A percentile compares a stretch with the other conserved stretches of the same genome.
These are phyloP conservation scores for Molossus molossus DNA, from an alignment of 2,797 vertebrate species.

Conservation along the genomic window DNA sequence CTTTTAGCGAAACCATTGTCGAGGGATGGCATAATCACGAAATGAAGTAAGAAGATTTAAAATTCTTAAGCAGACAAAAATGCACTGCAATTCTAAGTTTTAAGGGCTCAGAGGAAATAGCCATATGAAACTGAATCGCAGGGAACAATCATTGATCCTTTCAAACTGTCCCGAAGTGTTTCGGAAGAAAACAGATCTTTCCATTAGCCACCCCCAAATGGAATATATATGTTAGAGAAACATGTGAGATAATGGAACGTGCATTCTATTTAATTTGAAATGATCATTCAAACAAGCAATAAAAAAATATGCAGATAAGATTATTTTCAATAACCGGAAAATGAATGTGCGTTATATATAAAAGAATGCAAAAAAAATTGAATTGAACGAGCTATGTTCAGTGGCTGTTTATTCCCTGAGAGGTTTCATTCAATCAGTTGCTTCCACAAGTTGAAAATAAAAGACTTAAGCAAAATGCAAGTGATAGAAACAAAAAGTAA, in stretches of 20 bases:
- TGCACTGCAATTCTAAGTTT: conserved; percentile 44
- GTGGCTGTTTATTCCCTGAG: not conserved
- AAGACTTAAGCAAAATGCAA: not conserved
- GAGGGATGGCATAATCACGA: conserved; percentile 69
- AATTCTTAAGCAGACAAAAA: conserved; percentile 74
- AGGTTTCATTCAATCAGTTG: not conserved
- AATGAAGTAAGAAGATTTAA: conserved; percentile 79
- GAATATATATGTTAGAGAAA: not conserved
- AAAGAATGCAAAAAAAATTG: not conserved
- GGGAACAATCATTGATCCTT: conserved; percentile 32
- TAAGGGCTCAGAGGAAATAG: conserved; percentile 57
- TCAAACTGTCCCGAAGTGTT: conserved; percentile 10
- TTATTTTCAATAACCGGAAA: conserved; percentile 44
- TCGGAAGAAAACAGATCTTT: conserved; percentile 58
- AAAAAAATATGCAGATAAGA: conserved; percentile 48
- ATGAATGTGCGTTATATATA: not conserved
- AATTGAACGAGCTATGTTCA: not conserved
- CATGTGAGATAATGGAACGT: not conserved
- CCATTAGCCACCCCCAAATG: not conserved
- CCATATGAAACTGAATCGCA: conserved; percentile 40
- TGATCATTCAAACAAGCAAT: not conserved
- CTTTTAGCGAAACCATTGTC: conserved; percentile 71
- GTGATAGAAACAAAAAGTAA: not conserved
- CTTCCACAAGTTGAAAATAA: conserved; percentile 15
- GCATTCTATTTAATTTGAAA: conserved; percentile 34